Evolutionary conservation across 2,113 vertebrate genomes (phyloP), one percentile per base, ranked within the genome.

Genomic region (Sprattus sprattus): DNA sequence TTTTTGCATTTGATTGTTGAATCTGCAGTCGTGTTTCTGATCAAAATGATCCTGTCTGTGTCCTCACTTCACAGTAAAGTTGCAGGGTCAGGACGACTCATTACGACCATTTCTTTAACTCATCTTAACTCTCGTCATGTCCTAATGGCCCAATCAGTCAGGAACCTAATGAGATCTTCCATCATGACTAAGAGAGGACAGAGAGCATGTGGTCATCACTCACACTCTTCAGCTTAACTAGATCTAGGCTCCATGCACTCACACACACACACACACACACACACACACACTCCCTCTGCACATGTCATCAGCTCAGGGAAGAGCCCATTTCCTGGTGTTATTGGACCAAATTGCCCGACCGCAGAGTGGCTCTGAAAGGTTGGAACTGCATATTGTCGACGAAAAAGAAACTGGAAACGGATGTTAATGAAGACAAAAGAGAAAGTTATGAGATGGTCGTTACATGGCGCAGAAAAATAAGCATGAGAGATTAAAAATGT

Each of bases 341-440:
- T 82, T 85, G 80, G 82, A 52, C n/a, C 57, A 64, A 85, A 85
- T 86, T 82, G 52, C 60, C 52, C n/a, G 13, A 83, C 81, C 82
- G 57, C 64, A 54, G 18, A 28, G 83, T 64, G 82, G 46, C 82
- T 22, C 83, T 8, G 78, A 50, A 84, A 45, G 60, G 22, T 60
- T 82, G 83, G n/a, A 28, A 45, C 39, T 57, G 18, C 25, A 16
- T 57, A 44, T 45, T 85, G 49, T 83, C 13, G 32, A 82, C 57
- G 80, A 78, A 47, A 78, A 47, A 82, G 16, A 52, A 83, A 75
- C 28, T 80, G n/a, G 57, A 49, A 32, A 45, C 8, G 28, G 39
- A 86, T 82, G 28, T 45, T 16, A 85, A 85, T 78, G 50, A 81
- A 85, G 84, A 85, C 67, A 10, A 39, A 75, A 15, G 67, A 75